Conservation (phyloP, 2,888 invertebrate genomes). For the Mythimna albipuncta region DNA sequence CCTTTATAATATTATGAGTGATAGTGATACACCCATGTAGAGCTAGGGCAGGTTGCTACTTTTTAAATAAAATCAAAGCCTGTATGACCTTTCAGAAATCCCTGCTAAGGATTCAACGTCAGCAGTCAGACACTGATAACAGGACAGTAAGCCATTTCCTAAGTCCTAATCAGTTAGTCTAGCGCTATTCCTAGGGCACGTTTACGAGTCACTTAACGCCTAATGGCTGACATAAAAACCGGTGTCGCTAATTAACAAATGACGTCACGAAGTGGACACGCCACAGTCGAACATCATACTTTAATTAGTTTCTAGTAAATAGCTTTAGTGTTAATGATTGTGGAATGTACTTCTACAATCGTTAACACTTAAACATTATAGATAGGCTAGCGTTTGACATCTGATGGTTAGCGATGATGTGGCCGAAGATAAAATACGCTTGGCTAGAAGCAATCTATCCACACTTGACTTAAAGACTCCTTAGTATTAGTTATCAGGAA, state of each 20-base stretch:
- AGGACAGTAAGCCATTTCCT: conserved; percentile 3
- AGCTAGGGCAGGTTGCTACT: too few species aligned
- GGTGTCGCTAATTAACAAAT: conserved; percentile 56
- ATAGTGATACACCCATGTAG: too few species aligned
- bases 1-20: too few species aligned
- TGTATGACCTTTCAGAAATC: background rate
- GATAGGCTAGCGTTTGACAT: too few species aligned
- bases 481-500: too few species aligned
- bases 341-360: conserved; percentile 9
- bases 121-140: background rate
- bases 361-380: too few species aligned
- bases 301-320: conserved; percentile 58
- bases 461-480: too few species aligned
- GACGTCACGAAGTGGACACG: conserved; percentile 61
- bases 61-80: too few species aligned
- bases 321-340: conserved; percentile 10
- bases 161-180: conserved; percentile 42
- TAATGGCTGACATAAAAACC: conserved; percentile 66
- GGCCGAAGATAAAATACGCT: too few species aligned
- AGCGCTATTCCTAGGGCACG: conserved; percentile 48
- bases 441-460: too few species aligned
- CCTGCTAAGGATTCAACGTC: background rate
- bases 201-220: conserved; percentile 63
- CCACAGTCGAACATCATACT: conserved; percentile 47
- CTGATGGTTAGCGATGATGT: too few species aligned